Base-by-base conservation (phyloP, 2,113 vertebrate species). In the Myrmecophaga tridactyla region DNA sequence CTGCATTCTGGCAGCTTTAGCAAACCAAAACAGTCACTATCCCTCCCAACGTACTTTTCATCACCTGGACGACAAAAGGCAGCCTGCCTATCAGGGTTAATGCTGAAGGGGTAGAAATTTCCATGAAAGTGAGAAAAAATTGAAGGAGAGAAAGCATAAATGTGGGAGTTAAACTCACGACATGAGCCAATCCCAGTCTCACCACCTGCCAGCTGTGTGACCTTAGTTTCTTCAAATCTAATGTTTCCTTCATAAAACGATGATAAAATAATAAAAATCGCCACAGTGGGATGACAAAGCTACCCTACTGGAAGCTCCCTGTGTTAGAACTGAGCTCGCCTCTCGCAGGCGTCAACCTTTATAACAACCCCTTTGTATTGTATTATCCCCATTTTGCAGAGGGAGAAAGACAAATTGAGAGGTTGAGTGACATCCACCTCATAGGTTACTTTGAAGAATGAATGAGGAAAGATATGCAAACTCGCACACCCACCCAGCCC, bases 281-380 rank as follows among this genome's bases (percentile, higher is more conserved):
- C n/a, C n/a, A 25, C 10, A 80, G 7, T 39, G 36, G 43, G 56
- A 53, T 48, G 39, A 15, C 17, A 39, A n/a, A n/a, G 21, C 48
- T 48, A 2, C 36, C 58, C 3, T 25, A 51, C n/a, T 21, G n/a
- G 36, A 39, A 81, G 60, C 36, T 34, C 9, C 4, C 27, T 60
- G 48, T 60, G 39, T 48, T 15, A 36, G 18, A 10, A 13, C 9
- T 27, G 31, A 23, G 14, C 3, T 4, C 43, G 51, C 31, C 13
- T 78, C 39, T 36, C 20, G 27, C 0, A 31, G 15, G 25, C 12
- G 10, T 29, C 27, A 11, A 21, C 65, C 36, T 43, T 53, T 56
- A 21, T 39, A 23, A 2, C 1, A 34, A 46, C 2, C 3, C 18
- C 36, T 1, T 2, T 13, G 7, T 6, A 4, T 14, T 7, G n/a